Base-by-base conservation (phyloP, 2,888 invertebrate species). In the Meteorus colon region DNA sequence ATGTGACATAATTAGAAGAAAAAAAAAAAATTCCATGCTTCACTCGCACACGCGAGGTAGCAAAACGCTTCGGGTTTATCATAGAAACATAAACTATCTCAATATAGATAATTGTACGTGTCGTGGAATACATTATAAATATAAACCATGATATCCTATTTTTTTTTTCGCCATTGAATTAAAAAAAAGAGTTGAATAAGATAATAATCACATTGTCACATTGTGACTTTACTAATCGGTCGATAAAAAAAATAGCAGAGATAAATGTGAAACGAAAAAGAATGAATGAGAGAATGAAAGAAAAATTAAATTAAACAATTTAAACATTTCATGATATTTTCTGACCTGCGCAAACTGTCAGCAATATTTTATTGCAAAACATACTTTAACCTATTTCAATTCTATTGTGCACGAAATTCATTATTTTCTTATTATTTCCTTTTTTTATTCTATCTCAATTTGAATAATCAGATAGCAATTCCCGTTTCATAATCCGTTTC, bases 321-420 rank as follows among this genome's bases (percentile, higher is more conserved):
- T 24, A 48, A 51, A 41, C 63, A 29, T 51, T 55, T 73, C 65
- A 37, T 34, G 55, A 55, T 73, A 73, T 51, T 65, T 19, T 19
- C 19, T 55, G 51, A 65, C 73, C 65, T 73, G 24, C 19, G 6
- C 55, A n/a, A 19, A n/a, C 55, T n/a, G n/a, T 45, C 24, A 45
- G 5, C 29, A 14, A 16, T 14, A 29, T 48, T 37, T 55, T 34
- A 31, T 48, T 51, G 34, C 29, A 63, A 63, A 29, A 31, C 37
- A 12, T 41, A 41, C 41, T 34, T 24, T 55, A 65, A 5, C 24
- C 27, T 19, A 65, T 34, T 55, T 51, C 73, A 73, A 65, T 31
- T 55, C 3, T 51, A 55, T 62, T 4, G 4, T 14, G n/a, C 14
- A 62, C 2, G 4, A 29, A 62, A 29, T 60, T 45, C 27, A 29